Evolutionary conservation across 2,888 invertebrate species (phyloP), one percentile per base, ranked within the genome.

Genomic region (Eilema caniola): DNA sequence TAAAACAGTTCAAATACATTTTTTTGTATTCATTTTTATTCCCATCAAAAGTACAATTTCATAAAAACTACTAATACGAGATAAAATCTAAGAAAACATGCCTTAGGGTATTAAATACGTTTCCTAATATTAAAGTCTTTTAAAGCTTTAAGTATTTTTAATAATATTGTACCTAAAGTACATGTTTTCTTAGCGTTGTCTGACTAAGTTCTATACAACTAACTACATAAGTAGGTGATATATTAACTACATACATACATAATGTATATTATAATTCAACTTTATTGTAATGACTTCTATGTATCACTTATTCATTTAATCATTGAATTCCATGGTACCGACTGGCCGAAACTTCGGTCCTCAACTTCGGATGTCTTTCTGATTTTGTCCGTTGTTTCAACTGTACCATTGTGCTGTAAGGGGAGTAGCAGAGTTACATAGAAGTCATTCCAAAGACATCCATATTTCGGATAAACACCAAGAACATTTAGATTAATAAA

Each of bases 1-100:
- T 89, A 90, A 91, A 92, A 89, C 70, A 37, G 74, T 77, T 71
- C 53, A 85, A 80, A 73, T 78, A 73, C 63, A 69, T 64, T 66
- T 62, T 28, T 66, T 3, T 57, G 24, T 16, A 60, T 53, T n/a
- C n/a, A n/a, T n/a, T 65, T 41, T 62, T 57, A 23, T 56, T 70
- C 23, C 33, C 31, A 60, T 28, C 41, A 57, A 24, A 31, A 57
- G 16, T 57, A 65, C 65, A 66, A 53, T 56, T 64, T 64, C 28
- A 63, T 61, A 67, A 31, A 37, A 47, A 57, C 47, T 67, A 47
- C 20, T 57, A 62, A 62, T 57, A 33, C 3, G 24, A n/a, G 20
- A 62, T 57, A 53, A 53, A 24, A 37, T 24, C 14, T 59, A 11
- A 66, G 67, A 56, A 62, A 67, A 56, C 47, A 62, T 62, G 65